phyloP scores from a whole-genome alignment of 2,113 vertebrate genomes.

The Ptyas mucosa region DNA sequence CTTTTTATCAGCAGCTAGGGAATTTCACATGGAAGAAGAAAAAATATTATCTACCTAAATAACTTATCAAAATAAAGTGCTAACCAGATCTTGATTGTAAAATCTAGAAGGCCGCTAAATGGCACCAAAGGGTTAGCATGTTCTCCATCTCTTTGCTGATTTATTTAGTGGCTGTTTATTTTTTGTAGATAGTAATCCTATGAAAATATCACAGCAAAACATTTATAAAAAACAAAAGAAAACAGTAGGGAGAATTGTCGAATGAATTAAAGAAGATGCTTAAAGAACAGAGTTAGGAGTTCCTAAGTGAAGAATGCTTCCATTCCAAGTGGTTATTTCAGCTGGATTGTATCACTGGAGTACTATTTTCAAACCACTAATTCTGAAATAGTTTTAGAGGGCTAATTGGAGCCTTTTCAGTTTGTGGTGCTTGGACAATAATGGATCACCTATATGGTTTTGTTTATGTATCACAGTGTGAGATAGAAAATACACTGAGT shows the following conservation, averaged over 20 bases:
- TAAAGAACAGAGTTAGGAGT: not conserved
- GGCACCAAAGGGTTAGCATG: not conserved
- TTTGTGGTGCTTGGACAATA: not conserved
- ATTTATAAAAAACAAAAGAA: not conserved
- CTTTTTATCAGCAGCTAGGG: not conserved
- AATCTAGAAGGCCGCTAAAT: not conserved
- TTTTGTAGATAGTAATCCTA: not conserved
- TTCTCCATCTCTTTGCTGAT: not conserved
- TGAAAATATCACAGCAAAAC: not conserved
- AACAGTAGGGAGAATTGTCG: not conserved
- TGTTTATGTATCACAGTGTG: not conserved
- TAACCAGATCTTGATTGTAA: not conserved
- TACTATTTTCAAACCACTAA: not conserved
- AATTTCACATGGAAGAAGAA: not conserved
- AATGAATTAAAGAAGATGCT: not conserved
- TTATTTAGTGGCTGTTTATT: not conserved
- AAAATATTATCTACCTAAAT: not conserved
- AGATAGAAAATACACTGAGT: not conserved
- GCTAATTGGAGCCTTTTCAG: not conserved
- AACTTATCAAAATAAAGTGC: not conserved
- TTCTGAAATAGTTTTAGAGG: not conserved
- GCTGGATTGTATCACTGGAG: not conserved
- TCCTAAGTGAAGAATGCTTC: not conserved
- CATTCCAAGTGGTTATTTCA: not conserved
- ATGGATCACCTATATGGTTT: not conserved